phyloP scores from a whole-genome alignment of 1,140 invertebrate genomes.

The Drosophila lini region DNA sequence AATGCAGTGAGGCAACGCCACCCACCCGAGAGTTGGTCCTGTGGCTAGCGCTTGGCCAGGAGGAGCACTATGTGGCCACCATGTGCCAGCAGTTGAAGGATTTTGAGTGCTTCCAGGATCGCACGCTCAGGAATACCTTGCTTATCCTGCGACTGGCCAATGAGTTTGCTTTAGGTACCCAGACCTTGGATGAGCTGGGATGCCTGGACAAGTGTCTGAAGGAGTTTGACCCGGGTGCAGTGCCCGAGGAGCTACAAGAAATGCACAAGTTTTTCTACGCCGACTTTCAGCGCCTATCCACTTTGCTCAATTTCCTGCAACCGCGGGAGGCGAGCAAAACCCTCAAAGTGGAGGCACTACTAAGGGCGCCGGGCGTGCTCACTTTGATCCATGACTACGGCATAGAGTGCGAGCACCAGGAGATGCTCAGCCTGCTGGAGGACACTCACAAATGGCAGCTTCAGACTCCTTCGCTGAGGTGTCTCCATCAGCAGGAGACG shows the following conservation, averaged over 20 bases:
- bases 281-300: slow-evolving; percentile 70
- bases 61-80: slow-evolving; percentile 65
- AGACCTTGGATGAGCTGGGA: slow-evolving; percentile 64
- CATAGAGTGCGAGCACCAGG: slow-evolving; percentile 53
- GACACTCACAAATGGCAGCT: slow-evolving; percentile 67
- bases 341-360: slow-evolving; percentile 63
- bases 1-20: slow-evolving; percentile 5
- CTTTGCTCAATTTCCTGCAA: slow-evolving; percentile 60
- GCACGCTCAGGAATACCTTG: slow-evolving; percentile 61
- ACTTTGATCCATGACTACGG: slow-evolving; percentile 63
- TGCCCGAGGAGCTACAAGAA: slow-evolving; percentile 49
- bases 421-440: slow-evolving; percentile 52
- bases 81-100: slow-evolving; percentile 58
- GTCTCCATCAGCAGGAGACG: slow-evolving; percentile 54
- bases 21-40: slow-evolving; percentile 58
- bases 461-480: slow-evolving; percentile 48
- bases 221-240: slow-evolving; percentile 45
- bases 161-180: slow-evolving; percentile 59
- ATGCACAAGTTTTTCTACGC: slow-evolving; percentile 73
- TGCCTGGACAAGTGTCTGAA: slow-evolving; percentile 46
- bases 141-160: slow-evolving; percentile 70
- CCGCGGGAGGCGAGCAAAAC: slow-evolving; percentile 44
- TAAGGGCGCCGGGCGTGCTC: slow-evolving; percentile 55
- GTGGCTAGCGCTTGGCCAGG: slow-evolving; percentile 38
- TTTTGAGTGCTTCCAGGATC: slow-evolving; percentile 56